phyloP scores from a whole-genome alignment of 1,140 invertebrate species.

The Mizuhopecten yessoensis region DNA sequence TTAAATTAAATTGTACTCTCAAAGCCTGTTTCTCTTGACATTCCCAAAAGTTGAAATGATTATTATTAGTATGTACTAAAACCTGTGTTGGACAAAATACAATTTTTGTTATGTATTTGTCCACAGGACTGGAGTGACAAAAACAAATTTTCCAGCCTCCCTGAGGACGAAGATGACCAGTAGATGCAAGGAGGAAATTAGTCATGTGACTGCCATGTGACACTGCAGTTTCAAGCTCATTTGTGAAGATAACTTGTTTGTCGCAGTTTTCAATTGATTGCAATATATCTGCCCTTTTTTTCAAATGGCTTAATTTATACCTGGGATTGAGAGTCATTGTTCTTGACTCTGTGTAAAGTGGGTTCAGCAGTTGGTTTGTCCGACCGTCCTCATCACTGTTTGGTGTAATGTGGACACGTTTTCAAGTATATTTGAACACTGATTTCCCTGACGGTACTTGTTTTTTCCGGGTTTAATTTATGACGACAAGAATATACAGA shows the following conservation, averaged over 20 bases:
- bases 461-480: background rate
- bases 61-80: too few species aligned
- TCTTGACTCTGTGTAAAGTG: too few species aligned
- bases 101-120: background rate
- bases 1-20: too few species aligned
- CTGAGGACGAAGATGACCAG: conserved; percentile 69
- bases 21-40: too few species aligned
- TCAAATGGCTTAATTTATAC: conserved; percentile 14
- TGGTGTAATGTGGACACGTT: background rate
- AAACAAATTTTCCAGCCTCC: conserved; percentile 74
- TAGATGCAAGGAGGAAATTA: background rate
- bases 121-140: conserved; percentile 73
- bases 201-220: background rate
- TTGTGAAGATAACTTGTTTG: background rate
- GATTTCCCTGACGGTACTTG: background rate
- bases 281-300: background rate
- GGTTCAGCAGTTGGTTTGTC: too few species aligned
- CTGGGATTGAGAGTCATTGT: background rate
- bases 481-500: background rate
- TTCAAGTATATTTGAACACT: background rate
- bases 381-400: background rate
- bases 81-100: too few species aligned
- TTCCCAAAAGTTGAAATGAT: too few species aligned
- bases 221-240: background rate
- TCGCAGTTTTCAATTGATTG: background rate